Base-by-base conservation (phyloP, 1,140 invertebrate species). In the Schlechtendalia chinensis region DNA sequence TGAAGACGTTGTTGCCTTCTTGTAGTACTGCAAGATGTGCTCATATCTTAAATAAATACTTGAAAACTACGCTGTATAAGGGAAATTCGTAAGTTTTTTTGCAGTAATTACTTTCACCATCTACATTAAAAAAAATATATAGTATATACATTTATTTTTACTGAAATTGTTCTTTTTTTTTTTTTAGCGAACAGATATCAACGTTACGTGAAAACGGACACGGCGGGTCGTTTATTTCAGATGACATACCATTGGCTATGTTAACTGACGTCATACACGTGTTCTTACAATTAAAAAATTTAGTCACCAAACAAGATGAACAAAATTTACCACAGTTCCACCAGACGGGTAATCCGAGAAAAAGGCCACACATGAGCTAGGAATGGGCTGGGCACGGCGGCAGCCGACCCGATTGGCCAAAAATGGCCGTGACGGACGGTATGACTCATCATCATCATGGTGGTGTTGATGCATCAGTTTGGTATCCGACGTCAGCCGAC, bases 261-360 rank as follows among this genome's bases (percentile, higher is more conserved):
- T 14, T 79, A 0, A 5, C 39, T 14, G 75, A 79, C 8, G 4
- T 79, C 5, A 63, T 22, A 3, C n/a, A 47, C 0, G 58, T 47
- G 1, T 45, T 79, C 14, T 17, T 1, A 2, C 75, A 79, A 1
- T 11, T 79, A 12, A 61, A 61, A 1, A 24, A 1, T 2, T 47
- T 79, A 19, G 1, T 79, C 0, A 12, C 5, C 1, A 79, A 79
- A 50, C 75, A 63, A 14, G 75, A 79, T 5, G 58, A 61, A 50
- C 75, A 61, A 50, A 22, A 39, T 39, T 39, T 61, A 4, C 90
- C 94, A 81, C 50, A 54, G 1, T n/a, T n/a, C n/a, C 45, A 67
- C 5, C 61, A 63, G 16, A 17, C 16, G 6, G 58, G 32, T 11
- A n/a, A 8, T 3, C 54, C 56, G 14, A 3, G 29, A 1, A 79